These are phyloP conservation scores for Crocuta crocuta DNA, from an alignment of 2,113 vertebrate genomes.

Conservation along the genomic window DNA sequence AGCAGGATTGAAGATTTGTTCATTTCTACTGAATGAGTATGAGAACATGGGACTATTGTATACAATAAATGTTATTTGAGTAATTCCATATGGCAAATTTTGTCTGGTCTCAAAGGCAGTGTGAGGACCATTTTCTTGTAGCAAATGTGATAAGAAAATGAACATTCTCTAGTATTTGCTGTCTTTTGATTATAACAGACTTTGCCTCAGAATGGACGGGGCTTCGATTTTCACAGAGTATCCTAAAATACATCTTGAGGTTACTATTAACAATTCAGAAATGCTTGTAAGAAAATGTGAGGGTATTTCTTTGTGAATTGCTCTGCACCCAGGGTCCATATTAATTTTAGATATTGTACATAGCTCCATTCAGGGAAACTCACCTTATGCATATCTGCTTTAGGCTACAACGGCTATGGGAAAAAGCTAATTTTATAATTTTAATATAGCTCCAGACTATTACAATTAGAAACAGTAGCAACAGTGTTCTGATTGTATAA, in stretches of 20 bases:
- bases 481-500: conserved; percentile 48
- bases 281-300: conserved; percentile 18
- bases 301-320: conserved; percentile 13
- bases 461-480: conserved; percentile 66
- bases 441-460: conserved; percentile 5
- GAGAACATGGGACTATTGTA: neutral
- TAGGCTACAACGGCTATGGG: conserved; percentile 27
- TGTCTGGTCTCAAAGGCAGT: conserved; percentile 8
- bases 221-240: conserved; percentile 16
- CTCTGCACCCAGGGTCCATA: conserved; percentile 67
- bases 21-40: conserved; percentile 40
- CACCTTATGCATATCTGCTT: conserved; percentile 21
- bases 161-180: conserved; percentile 27
- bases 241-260: conserved; percentile 45
- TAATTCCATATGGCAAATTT: conserved; percentile 20
- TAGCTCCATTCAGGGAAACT: conserved; percentile 33
- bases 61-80: conserved; percentile 31
- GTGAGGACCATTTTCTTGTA: conserved; percentile 6
- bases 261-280: conserved; percentile 49
- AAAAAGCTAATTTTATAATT: conserved; percentile 54
- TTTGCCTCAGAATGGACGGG: neutral
- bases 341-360: conserved; percentile 71
- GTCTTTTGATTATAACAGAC: conserved; percentile 57
- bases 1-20: neutral
- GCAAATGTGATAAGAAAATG: conserved; percentile 58